A percentile compares a stretch with the other conserved stretches of the same genome.
These are phyloP conservation scores for Limnephilus lunatus DNA, from an alignment of 2,888 invertebrate species.

Conservation along the genomic window DNA sequence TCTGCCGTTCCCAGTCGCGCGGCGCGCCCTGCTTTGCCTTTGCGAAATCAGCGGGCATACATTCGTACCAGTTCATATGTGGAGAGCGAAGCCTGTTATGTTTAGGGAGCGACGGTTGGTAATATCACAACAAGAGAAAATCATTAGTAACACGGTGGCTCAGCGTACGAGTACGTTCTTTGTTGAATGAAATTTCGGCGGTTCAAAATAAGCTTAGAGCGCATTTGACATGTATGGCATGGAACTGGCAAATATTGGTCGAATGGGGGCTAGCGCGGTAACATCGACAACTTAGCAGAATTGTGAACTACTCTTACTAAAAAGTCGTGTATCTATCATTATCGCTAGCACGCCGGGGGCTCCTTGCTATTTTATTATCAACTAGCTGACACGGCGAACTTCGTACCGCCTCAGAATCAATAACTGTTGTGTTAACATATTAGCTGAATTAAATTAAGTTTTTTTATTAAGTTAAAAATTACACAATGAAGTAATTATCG, in stretches of 20 bases:
- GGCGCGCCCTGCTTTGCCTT: neutral
- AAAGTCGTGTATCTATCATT: too few relatives aligned
- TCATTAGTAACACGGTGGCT: neutral
- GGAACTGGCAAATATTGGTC: neutral
- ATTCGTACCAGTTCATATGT: neutral
- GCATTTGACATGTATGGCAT: neutral
- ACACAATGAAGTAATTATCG: too few relatives aligned
- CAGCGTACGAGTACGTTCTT: neutral
- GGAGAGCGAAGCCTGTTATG: neutral
- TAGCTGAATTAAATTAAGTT: too few relatives aligned
- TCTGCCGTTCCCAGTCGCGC: neutral
- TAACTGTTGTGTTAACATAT: too few relatives aligned
- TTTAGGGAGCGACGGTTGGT: neutral
- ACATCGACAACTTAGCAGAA: too few relatives aligned
- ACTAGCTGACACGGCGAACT: too few relatives aligned
- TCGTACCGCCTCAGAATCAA: too few relatives aligned
- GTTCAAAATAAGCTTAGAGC: neutral
- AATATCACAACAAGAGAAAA: neutral
- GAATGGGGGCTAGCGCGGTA: too few relatives aligned
- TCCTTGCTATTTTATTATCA: too few relatives aligned
- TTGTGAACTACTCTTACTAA: too few relatives aligned
- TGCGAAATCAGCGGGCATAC: neutral
- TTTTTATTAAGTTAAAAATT: too few relatives aligned
- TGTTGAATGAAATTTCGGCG: neutral
- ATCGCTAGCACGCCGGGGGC: too few relatives aligned